phyloP scores from a whole-genome alignment of 2,797 vertebrate species.

The Coluber constrictor region DNA sequence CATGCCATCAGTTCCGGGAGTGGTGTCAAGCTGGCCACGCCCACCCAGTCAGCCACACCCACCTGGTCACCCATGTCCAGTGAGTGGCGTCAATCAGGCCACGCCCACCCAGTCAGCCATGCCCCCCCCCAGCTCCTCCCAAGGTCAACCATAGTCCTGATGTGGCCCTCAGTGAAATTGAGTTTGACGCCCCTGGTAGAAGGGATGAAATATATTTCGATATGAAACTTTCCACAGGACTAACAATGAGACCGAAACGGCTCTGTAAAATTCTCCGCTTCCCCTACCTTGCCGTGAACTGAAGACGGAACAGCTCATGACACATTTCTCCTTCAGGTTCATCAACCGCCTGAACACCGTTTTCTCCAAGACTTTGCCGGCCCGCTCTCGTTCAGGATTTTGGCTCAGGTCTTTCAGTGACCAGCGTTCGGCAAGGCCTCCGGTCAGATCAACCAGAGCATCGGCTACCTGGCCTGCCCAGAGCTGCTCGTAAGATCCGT shows the following conservation, averaged over 20 bases:
- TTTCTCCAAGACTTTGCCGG: slow-evolving; percentile 60
- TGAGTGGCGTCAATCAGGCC: too few species aligned
- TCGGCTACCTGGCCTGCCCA: slow-evolving; percentile 97
- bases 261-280: background rate
- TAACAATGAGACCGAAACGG: background rate
- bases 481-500: slow-evolving; percentile 87
- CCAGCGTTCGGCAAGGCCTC: slow-evolving; percentile 88
- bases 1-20: too few species aligned
- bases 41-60: too few species aligned
- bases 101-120: too few species aligned
- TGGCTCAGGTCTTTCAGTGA: slow-evolving; percentile 67
- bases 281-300: slow-evolving; percentile 75
- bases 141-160: too few species aligned
- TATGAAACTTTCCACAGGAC: background rate
- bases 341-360: slow-evolving; percentile 77
- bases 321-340: slow-evolving; percentile 79
- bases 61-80: too few species aligned
- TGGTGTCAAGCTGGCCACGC: too few species aligned
- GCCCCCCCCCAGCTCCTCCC: too few species aligned
- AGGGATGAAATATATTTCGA: background rate
- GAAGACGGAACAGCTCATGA: slow-evolving; percentile 87
- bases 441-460: slow-evolving; percentile 90
- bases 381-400: slow-evolving; percentile 45
- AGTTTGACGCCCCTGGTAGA: too few species aligned
- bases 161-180: too few species aligned